These are phyloP conservation scores for Pandion haliaetus DNA, from an alignment of 2,113 vertebrate species.

Conservation along the genomic window DNA sequence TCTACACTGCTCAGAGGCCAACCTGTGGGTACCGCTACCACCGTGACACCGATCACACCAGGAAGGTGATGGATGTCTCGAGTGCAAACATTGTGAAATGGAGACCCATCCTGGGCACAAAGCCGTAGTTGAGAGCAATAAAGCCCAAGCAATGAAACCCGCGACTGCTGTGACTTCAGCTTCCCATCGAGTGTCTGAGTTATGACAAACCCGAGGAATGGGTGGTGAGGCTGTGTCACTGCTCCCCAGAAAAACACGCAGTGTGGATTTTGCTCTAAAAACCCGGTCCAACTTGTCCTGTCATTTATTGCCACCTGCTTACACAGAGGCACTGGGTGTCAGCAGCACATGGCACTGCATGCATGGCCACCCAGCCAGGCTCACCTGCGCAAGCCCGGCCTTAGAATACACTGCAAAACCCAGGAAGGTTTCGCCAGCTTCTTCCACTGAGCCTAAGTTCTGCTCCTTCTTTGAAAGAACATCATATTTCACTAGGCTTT, in stretches of 20 bases:
- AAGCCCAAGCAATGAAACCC: background rate
- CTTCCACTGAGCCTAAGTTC: background rate
- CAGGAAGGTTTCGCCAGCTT: background rate
- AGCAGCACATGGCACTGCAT: fast-evolving
- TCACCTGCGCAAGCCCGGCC: background rate
- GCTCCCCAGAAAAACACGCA: background rate
- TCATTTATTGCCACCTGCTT: background rate
- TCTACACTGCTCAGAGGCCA: constrained; percentile 65
- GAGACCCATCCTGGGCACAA: background rate
- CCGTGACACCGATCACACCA: constrained; percentile 30
- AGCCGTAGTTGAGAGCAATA: fast-evolving
- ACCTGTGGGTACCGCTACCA: constrained; percentile 65
- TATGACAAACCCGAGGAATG: fast-evolving
- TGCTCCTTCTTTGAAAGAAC: background rate
- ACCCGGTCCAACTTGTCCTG: fast-evolving
- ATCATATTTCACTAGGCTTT: background rate
- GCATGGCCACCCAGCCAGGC: background rate
- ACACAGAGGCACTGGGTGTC: background rate
- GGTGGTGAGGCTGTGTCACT: background rate
- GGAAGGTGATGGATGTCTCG: background rate
- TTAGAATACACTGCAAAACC: background rate
- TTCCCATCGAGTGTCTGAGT: fast-evolving
- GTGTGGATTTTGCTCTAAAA: background rate
- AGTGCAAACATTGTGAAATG: constrained; percentile 11
- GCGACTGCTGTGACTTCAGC: fast-evolving